Percentiles rank a stretch among this genome's conserved stretches.
phyloP scores from a whole-genome alignment of 2,113 vertebrate genomes.

The Cromileptes altivelis region DNA sequence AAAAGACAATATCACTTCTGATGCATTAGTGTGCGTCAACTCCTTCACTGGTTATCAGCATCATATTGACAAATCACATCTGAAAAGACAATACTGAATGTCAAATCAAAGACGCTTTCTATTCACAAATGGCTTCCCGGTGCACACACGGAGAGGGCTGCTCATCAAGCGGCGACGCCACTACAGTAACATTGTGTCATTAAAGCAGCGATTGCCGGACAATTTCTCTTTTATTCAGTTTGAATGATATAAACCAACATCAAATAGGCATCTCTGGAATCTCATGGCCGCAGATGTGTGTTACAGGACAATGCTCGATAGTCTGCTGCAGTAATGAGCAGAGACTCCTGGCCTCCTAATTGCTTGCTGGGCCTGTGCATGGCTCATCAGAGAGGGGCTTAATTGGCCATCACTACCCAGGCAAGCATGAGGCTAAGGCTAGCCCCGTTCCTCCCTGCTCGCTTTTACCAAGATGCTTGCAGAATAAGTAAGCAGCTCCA shows the following conservation, averaged over 20 bases:
- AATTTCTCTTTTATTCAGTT: constrained; percentile 48
- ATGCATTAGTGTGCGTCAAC: constrained; percentile 67
- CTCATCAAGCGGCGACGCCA: neutral
- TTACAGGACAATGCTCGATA: constrained; percentile 67
- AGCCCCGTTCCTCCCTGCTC: constrained; percentile 62
- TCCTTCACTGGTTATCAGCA: constrained; percentile 70
- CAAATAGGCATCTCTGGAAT: constrained; percentile 70
- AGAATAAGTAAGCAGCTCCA: constrained; percentile 76
- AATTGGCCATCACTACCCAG: constrained; percentile 86
- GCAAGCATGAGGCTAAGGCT: constrained; percentile 77
- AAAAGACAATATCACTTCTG: constrained; percentile 70
- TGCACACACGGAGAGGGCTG: neutral
- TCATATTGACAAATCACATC: constrained; percentile 73
- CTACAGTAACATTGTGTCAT: constrained; percentile 10
- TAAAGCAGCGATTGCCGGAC: constrained; percentile 14
- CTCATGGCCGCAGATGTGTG: constrained; percentile 43
- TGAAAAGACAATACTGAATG: constrained; percentile 70
- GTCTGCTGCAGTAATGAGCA: constrained; percentile 76
- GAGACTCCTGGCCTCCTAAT: constrained; percentile 80
- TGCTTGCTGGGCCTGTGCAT: constrained; percentile 75
- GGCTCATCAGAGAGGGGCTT: constrained; percentile 83
- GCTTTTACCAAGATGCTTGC: constrained; percentile 65
- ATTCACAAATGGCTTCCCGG: constrained; percentile 15
- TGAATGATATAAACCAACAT: constrained; percentile 55
- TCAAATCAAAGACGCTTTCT: constrained; percentile 62